Conservation (phyloP, 2,113 vertebrate species). For the Heterochromis multidens region DNA sequence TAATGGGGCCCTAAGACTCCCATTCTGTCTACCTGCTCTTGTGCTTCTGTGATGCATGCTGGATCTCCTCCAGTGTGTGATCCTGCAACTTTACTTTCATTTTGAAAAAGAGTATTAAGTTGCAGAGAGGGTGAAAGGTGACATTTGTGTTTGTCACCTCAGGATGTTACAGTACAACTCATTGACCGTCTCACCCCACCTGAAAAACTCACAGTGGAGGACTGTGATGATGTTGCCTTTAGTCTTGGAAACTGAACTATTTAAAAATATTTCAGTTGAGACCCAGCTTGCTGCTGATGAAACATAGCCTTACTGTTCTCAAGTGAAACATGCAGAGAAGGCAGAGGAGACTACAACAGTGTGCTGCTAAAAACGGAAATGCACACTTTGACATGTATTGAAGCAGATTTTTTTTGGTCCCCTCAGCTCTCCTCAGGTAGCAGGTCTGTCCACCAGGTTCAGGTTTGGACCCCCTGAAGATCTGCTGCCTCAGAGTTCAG, state of each 20-base stretch:
- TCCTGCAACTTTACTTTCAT: background rate
- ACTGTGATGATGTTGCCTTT: too few species aligned
- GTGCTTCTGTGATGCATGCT: too few species aligned
- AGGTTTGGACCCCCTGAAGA: slow-evolving; percentile 96
- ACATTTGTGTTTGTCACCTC: background rate
- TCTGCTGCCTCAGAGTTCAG: slow-evolving; percentile 86
- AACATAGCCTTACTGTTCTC: background rate
- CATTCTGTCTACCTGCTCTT: too few species aligned
- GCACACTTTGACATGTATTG: background rate
- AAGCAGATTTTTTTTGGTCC: background rate
- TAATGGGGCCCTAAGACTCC: too few species aligned
- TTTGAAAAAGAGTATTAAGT: background rate
- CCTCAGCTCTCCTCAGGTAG: slow-evolving; percentile 93
- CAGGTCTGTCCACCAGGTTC: slow-evolving; percentile 89
- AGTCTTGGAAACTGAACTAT: background rate
- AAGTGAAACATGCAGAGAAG: background rate
- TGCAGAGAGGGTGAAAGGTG: background rate
- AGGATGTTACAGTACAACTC: too few species aligned
- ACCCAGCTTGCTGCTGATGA: background rate
- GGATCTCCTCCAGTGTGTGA: too few species aligned
- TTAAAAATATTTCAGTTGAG: background rate
- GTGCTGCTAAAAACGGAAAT: background rate
- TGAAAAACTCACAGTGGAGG: too few species aligned
- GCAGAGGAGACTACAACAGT: background rate
- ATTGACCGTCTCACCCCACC: too few species aligned